A percentile compares a stretch with the other conserved stretches of the same genome.
Evolutionary conservation across 2,797 vertebrate genomes (phyloP).

Genomic region (Macropodus opercularis): DNA sequence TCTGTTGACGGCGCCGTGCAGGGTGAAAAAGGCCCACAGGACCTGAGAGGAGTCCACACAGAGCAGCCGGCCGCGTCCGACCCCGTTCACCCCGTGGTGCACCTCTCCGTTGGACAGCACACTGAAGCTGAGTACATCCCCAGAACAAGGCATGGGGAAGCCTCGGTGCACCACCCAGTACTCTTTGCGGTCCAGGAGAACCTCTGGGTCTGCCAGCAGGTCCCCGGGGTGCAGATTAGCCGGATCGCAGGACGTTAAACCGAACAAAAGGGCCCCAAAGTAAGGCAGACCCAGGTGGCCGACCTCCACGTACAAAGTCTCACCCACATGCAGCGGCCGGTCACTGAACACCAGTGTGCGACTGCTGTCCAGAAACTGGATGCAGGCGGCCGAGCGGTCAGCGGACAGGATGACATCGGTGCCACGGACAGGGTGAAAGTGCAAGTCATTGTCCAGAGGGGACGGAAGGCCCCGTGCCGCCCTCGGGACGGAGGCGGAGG

Average conservation of each 20-base stretch:
- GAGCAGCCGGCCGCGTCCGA: constrained; percentile 89
- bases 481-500: constrained; percentile 60
- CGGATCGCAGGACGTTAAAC: constrained; percentile 96
- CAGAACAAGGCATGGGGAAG: constrained; percentile 87
- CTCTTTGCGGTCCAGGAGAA: constrained; percentile 96
- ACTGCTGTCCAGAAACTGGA: constrained; percentile 93
- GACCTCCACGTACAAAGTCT: constrained; percentile 93
- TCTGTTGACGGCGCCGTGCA: constrained; percentile 94
- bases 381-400: constrained; percentile 91
- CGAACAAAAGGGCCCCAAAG: constrained; percentile 91
- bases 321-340: constrained; percentile 90
- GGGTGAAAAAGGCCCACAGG: constrained; percentile 95
- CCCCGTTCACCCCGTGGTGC: constrained; percentile 91
- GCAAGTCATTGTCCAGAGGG: constrained; percentile 90
- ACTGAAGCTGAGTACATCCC: constrained; percentile 93
- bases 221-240: constrained; percentile 89
- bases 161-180: constrained; percentile 97
- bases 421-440: constrained; percentile 92
- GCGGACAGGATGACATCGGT: constrained; percentile 91
- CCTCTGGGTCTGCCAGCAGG: constrained; percentile 92
- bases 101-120: constrained; percentile 93
- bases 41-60: constrained; percentile 96
- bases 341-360: constrained; percentile 95
- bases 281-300: constrained; percentile 92
- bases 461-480: constrained; percentile 74